Percentiles rank a stretch among this genome's conserved stretches.
These are phyloP conservation scores for Microctonus aethiopoides DNA, from an alignment of 2,888 invertebrate genomes.

Conservation along the genomic window DNA sequence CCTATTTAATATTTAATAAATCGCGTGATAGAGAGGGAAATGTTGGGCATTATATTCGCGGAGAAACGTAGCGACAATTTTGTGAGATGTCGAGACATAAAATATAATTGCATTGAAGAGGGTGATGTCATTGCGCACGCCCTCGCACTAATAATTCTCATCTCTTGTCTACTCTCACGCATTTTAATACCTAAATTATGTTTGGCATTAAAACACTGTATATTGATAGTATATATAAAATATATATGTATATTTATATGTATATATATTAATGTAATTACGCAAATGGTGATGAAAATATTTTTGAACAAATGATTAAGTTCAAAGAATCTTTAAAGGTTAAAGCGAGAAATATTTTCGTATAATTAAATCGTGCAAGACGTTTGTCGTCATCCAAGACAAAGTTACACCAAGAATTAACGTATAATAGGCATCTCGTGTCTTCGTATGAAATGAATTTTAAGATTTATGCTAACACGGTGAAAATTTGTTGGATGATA, in stretches of 20 bases:
- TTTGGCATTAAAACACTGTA: constrained; percentile 55
- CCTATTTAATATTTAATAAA: too few species aligned
- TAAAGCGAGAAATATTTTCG: too few species aligned
- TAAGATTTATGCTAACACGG: constrained; percentile 67
- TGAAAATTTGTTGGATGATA: constrained; percentile 61
- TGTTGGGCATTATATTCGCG: too few species aligned
- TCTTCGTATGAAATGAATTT: constrained; percentile 63
- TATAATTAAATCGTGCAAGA: too few species aligned
- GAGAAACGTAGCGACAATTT: constrained; percentile 34
- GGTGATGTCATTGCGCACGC: constrained; percentile 58
- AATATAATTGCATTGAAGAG: constrained; percentile 66
- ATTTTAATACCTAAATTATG: constrained; percentile 67
- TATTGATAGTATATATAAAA: background rate
- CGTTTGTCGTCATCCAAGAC: constrained; percentile 40
- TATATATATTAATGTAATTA: too few species aligned
- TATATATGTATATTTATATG: too few species aligned
- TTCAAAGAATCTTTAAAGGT: constrained; percentile 54
- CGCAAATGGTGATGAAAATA: background rate
- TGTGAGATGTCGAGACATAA: constrained; percentile 58
- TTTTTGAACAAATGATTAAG: constrained; percentile 48
- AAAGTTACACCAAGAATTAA: constrained; percentile 45
- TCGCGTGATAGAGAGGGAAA: constrained; percentile 30
- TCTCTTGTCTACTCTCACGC: constrained; percentile 50
- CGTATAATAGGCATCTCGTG: constrained; percentile 63
- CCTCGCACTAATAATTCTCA: constrained; percentile 59